Evolutionary conservation across 2,888 invertebrate genomes (phyloP).

Genomic region (Lissonota sp.): DNA sequence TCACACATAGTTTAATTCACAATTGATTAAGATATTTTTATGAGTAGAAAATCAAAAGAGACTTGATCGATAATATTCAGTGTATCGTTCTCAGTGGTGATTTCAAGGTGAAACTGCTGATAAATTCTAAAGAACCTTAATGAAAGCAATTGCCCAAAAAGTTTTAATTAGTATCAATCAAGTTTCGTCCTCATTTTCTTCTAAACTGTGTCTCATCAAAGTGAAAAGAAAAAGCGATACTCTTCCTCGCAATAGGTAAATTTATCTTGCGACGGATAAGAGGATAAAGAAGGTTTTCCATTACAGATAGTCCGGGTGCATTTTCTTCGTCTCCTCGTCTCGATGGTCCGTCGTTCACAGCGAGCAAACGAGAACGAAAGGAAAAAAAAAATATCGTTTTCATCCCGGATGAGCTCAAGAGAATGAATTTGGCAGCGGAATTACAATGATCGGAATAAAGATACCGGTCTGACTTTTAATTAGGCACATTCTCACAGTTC

Average conservation of each 20-base stretch:
- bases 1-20: no score
- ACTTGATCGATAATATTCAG: no score
- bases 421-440: constrained; percentile 44
- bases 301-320: constrained; percentile 9
- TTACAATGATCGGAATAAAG: constrained; percentile 47
- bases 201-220: constrained; percentile 9
- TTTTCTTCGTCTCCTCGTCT: constrained; percentile 4
- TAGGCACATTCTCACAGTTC: constrained; percentile 26
- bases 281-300: not conserved
- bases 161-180: constrained; percentile 72
- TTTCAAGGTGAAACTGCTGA: no score
- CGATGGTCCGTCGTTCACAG: not conserved
- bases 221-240: not conserved
- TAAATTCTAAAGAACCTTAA: no score
- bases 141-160: constrained; percentile 40
- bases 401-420: constrained; percentile 2
- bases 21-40: no score
- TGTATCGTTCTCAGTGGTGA: no score
- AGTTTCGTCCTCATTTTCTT: constrained; percentile 27
- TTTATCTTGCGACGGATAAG: not conserved
- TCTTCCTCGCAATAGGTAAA: not conserved
- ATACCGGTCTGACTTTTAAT: constrained; percentile 54
- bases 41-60: no score
- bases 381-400: constrained; percentile 38
- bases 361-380: constrained; percentile 12